Conservation (phyloP, 1,140 invertebrate genomes). For the Lineus longissimus region DNA sequence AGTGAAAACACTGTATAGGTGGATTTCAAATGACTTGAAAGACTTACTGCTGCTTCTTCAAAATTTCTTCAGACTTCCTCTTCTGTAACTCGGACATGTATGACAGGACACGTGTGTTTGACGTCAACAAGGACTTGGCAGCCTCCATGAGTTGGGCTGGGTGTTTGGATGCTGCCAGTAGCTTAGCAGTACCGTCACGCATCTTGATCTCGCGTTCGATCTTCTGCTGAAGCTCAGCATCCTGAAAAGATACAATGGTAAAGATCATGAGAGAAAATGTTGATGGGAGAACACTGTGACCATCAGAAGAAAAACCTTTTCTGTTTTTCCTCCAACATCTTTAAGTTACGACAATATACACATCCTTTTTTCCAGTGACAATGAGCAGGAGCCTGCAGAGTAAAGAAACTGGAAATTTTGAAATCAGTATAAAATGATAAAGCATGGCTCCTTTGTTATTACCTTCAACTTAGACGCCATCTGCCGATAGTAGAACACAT, state of each 20-base stretch:
- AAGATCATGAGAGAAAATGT: background rate
- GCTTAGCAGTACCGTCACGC: constrained; percentile 66
- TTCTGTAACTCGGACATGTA: constrained; percentile 67
- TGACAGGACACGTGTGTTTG: constrained; percentile 66
- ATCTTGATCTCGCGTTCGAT: constrained; percentile 73
- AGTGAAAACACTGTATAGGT: background rate
- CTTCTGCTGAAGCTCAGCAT: constrained; percentile 65
- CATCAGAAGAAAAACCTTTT: background rate
- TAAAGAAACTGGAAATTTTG: no score
- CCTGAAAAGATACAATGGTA: constrained; percentile 36
- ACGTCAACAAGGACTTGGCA: constrained; percentile 65
- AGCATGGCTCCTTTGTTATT: no score
- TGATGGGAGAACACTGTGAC: background rate
- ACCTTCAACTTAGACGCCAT: constrained; percentile 40
- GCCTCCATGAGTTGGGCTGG: constrained; percentile 67
- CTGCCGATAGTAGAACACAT: constrained; percentile 40
- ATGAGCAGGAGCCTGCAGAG: no score
- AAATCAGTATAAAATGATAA: no score
- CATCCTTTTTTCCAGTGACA: no score
- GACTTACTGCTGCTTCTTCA: constrained; percentile 41
- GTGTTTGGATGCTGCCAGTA: constrained; percentile 66
- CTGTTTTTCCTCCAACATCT: no score
- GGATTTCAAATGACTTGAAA: background rate
- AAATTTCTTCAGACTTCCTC: constrained; percentile 56
- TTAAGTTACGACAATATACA: no score